These are phyloP conservation scores for Orchestia grillus DNA, from an alignment of 1,140 invertebrate species.

Conservation along the genomic window DNA sequence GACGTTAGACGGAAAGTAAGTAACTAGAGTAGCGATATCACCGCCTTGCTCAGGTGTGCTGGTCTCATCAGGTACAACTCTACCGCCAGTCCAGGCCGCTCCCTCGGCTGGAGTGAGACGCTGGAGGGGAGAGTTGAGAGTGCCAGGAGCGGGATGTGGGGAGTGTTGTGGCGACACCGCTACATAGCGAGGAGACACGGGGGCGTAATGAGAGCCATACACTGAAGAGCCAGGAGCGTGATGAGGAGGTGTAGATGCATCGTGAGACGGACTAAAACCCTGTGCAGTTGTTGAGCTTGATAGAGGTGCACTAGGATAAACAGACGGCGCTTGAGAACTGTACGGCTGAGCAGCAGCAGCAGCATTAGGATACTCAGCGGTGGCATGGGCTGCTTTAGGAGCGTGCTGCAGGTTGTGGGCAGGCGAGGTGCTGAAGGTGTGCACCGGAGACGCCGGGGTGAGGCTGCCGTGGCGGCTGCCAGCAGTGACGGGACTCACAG, in stretches of 20 bases:
- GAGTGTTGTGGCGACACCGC: background rate
- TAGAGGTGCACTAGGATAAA: background rate
- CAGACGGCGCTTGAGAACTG: background rate
- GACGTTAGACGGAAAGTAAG: conserved; percentile 36
- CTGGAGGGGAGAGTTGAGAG: background rate
- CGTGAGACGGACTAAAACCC: background rate
- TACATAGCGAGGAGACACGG: background rate
- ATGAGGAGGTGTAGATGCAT: background rate
- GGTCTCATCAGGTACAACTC: background rate
- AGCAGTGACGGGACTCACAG: background rate
- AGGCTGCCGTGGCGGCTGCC: conserved; percentile 49
- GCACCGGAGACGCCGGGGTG: background rate
- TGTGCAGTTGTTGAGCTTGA: background rate
- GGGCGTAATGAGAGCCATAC: background rate
- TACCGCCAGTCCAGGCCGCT: background rate
- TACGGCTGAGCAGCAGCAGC: background rate
- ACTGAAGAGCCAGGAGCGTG: conserved; percentile 6
- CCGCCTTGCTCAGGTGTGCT: background rate
- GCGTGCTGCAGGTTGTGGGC: background rate
- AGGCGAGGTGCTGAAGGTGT: background rate
- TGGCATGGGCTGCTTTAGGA: background rate
- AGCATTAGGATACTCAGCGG: background rate
- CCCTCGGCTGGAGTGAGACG: background rate
- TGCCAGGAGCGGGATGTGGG: background rate
- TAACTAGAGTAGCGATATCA: background rate